Conservation (phyloP, 2,888 invertebrate species). For the Drosophila mettleri region DNA sequence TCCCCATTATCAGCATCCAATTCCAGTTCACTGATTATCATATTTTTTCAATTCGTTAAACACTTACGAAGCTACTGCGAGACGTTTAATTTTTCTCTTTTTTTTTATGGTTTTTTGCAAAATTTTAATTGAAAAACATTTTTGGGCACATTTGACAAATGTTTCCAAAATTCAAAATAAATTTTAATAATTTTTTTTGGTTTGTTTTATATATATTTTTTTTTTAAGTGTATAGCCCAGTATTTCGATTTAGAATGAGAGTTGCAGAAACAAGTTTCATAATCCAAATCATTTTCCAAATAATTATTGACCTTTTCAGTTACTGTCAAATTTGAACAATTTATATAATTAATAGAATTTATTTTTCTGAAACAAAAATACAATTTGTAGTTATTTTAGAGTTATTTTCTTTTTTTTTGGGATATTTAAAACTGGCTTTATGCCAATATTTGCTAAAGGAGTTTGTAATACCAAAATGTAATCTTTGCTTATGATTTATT, state of each 20-base stretch:
- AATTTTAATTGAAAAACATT: conserved; percentile 9
- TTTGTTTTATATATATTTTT: background rate
- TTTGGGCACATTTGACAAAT: background rate
- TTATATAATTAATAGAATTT: no score
- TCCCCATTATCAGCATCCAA: background rate
- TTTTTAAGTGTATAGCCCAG: background rate
- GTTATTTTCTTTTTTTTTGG: background rate
- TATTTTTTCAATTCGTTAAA: background rate
- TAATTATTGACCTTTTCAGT: background rate
- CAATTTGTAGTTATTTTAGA: background rate
- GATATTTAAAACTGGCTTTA: conserved; percentile 4
- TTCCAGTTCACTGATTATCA: background rate
- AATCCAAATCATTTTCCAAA: background rate
- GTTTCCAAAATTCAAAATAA: background rate
- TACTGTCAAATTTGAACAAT: no score
- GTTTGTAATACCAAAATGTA: conserved; percentile 46
- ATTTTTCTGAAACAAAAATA: no score
- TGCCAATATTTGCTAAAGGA: conserved; percentile 11
- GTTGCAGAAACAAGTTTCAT: background rate
- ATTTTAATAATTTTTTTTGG: background rate
- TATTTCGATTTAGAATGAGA: conserved; percentile 3
- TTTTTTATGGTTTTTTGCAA: background rate
- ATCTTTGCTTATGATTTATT: conserved; percentile 52
- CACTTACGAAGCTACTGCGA: background rate
- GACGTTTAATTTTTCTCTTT: conserved; percentile 9